Conservation (phyloP, 2,113 vertebrate genomes). For the Antigone vipio region DNA sequence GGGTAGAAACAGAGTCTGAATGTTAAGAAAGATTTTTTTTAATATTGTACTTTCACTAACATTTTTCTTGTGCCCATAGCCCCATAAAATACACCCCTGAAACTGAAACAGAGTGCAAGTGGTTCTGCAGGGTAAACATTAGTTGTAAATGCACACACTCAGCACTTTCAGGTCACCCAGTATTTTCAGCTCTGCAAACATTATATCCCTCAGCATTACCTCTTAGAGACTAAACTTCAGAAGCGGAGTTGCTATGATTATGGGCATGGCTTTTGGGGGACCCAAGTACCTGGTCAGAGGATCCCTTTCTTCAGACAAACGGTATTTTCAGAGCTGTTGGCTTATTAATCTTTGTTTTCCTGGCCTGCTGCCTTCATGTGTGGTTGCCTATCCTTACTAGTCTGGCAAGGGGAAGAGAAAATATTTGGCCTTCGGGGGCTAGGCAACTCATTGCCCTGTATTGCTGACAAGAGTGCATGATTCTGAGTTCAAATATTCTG, state of each 20-base stretch:
- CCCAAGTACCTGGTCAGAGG: not conserved
- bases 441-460: slow-evolving; percentile 30
- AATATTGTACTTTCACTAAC: not conserved
- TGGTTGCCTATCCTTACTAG: not conserved
- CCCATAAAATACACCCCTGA: not conserved
- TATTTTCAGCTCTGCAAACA: not conserved
- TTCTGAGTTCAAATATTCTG: slow-evolving; percentile 14
- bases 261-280: not conserved
- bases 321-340: not conserved
- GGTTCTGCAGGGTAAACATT: not conserved
- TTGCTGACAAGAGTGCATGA: not conserved
- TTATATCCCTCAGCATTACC: not conserved
- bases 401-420: slow-evolving; percentile 42
- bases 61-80: not conserved
- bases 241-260: not conserved
- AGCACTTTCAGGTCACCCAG: not conserved
- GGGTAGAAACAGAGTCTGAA: not conserved
- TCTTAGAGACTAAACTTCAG: not conserved
- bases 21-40: not conserved
- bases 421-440: slow-evolving; percentile 17
- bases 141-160: not conserved
- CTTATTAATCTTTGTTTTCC: not conserved
- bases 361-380: slow-evolving; percentile 16
- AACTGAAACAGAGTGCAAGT: not conserved
- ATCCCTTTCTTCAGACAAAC: not conserved